Percentiles rank a stretch among this genome's conserved stretches.
These are phyloP conservation scores for Aythya baeri DNA, from an alignment of 2,113 vertebrate genomes.

Conservation along the genomic window DNA sequence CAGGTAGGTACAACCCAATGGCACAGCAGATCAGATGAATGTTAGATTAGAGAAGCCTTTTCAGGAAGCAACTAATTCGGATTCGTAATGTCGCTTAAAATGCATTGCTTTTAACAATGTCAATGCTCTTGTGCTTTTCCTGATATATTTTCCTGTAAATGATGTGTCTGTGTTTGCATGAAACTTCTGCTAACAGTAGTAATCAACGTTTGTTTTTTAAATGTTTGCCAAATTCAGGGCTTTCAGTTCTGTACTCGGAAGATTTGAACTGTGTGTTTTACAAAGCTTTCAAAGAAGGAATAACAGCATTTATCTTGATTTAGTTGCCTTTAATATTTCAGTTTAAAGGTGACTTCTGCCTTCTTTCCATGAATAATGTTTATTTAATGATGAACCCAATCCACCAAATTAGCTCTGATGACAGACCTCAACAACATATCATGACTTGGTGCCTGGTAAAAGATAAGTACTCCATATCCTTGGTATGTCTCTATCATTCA, in stretches of 20 bases:
- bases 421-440: background rate
- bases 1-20: conserved; percentile 79
- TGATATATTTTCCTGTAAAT: background rate
- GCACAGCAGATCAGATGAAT: background rate
- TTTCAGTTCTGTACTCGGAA: background rate
- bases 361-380: background rate
- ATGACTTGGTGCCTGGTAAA: background rate
- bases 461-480: background rate
- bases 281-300: background rate
- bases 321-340: background rate
- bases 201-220: background rate
- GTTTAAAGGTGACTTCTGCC: background rate
- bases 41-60: background rate
- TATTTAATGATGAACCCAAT: background rate
- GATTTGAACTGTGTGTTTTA: background rate
- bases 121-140: background rate
- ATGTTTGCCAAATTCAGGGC: background rate
- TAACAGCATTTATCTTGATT: background rate
- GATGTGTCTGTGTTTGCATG: conserved; percentile 23
- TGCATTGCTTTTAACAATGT: background rate
- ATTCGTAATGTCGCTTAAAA: background rate
- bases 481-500: background rate
- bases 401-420: background rate
- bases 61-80: background rate
- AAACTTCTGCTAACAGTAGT: background rate